Percentiles rank a stretch among this genome's conserved stretches.
phyloP scores from a whole-genome alignment of 2,797 vertebrate genomes.

The Alosa sapidissima region DNA sequence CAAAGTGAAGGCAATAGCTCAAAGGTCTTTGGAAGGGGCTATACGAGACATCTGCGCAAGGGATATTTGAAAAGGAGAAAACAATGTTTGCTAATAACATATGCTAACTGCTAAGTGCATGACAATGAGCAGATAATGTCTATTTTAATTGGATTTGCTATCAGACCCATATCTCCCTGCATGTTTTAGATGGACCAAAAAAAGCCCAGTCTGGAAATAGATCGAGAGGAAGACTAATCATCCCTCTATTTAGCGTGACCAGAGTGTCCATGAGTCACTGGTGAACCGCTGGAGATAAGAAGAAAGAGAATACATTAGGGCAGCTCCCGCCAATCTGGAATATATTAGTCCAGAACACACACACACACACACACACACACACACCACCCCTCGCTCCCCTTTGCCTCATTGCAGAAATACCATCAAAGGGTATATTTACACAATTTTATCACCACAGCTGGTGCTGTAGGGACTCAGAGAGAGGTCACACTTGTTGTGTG shows the following conservation, averaged over 20 bases:
- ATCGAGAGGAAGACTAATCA: conserved; percentile 14
- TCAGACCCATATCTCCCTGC: not conserved
- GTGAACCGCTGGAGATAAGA: conserved; percentile 23
- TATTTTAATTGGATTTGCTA: conserved; percentile 18
- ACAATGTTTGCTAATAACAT: not conserved
- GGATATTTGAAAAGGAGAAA: not conserved
- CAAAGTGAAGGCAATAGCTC: not conserved
- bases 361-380: not conserved
- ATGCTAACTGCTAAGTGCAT: not conserved
- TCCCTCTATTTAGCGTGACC: not conserved
- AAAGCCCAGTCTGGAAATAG: conserved; percentile 8
- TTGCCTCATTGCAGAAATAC: not conserved
- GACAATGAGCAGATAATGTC: not conserved
- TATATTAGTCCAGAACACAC: not conserved
- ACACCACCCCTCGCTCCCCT: not conserved
- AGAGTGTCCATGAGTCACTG: not conserved
- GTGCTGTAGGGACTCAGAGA: not conserved
- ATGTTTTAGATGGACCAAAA: not conserved
- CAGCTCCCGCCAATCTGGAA: conserved; percentile 3
- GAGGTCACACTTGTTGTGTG: not conserved
- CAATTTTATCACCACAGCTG: conserved; percentile 15
- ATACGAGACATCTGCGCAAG: not conserved
- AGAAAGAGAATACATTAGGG: conserved; percentile 53
- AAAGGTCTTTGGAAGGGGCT: not conserved
- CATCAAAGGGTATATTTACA: conserved; percentile 26